These are phyloP conservation scores for Rhagonycha fulva DNA, from an alignment of 2,888 invertebrate genomes.

Conservation along the genomic window DNA sequence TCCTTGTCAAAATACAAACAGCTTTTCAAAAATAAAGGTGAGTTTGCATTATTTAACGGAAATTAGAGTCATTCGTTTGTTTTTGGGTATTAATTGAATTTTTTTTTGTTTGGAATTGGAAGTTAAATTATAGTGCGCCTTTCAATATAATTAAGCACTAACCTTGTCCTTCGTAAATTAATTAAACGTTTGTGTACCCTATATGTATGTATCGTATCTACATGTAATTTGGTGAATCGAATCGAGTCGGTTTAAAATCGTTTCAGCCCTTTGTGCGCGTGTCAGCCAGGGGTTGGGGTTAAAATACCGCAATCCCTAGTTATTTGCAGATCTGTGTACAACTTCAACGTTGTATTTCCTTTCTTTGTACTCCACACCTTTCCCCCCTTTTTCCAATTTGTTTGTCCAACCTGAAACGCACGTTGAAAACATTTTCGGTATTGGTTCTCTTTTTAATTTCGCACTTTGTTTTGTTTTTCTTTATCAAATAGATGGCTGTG, in stretches of 20 bases:
- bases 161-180: background rate
- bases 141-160: background rate
- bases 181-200: background rate
- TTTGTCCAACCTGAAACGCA: background rate
- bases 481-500: constrained; percentile 11
- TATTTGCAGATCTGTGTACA: constrained; percentile 7
- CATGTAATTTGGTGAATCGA: constrained; percentile 16
- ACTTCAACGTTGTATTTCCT: constrained; percentile 3
- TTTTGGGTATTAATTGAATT: background rate
- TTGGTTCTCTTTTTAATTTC: background rate
- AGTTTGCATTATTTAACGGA: constrained; percentile 44
- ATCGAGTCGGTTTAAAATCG: constrained; percentile 11
- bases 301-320: constrained; percentile 29
- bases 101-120: background rate
- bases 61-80: background rate
- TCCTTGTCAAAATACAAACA: constrained; percentile 71
- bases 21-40: constrained; percentile 74
- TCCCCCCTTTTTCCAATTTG: background rate
- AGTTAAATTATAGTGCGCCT: background rate
- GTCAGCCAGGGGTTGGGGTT: constrained; percentile 19
- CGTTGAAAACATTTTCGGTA: background rate
- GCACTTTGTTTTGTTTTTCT: constrained; percentile 4
- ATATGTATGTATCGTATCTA: background rate
- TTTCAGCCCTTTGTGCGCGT: constrained; percentile 24
- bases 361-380: background rate